Conservation (phyloP, 2,888 invertebrate genomes). For the Limenitis camilla region DNA sequence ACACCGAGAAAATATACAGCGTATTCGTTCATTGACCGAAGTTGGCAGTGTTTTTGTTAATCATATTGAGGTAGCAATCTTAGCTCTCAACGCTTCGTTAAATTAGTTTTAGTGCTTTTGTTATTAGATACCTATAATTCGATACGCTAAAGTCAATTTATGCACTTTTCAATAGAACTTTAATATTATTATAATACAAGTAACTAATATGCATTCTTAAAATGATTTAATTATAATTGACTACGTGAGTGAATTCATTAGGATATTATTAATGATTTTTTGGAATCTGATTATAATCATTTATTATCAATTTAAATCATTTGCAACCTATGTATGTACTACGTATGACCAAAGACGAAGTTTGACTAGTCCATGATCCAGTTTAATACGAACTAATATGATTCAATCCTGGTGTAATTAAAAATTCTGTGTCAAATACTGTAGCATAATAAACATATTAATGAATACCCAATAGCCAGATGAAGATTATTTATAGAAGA, state of each 20-base stretch:
- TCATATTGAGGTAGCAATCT: slow-evolving; percentile 25
- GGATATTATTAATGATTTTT: too few species aligned
- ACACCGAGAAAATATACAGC: slow-evolving; percentile 36
- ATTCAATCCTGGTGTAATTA: not conserved
- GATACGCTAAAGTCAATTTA: slow-evolving; percentile 7
- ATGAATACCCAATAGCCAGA: slow-evolving; percentile 6
- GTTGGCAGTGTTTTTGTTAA: slow-evolving; percentile 45
- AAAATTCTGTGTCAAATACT: not conserved
- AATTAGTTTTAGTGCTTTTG: slow-evolving; percentile 21
- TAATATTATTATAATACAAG: not conserved
- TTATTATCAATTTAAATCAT: too few species aligned
- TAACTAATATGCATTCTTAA: not conserved
- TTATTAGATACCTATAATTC: slow-evolving; percentile 11
- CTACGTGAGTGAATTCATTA: not conserved
- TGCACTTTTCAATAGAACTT: not conserved
- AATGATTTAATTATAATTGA: not conserved
- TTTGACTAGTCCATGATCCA: too few species aligned
- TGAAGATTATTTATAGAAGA: slow-evolving; percentile 15
- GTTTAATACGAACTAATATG: not conserved
- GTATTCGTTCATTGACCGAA: slow-evolving; percentile 59
- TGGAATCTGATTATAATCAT: too few species aligned
- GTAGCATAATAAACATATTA: not conserved
- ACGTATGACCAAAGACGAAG: too few species aligned
- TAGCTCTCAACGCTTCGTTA: slow-evolving; percentile 34
- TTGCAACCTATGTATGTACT: too few species aligned